Evolutionary conservation across 2,113 vertebrate species (phyloP).

Genomic region (Gobiocypris rarus): DNA sequence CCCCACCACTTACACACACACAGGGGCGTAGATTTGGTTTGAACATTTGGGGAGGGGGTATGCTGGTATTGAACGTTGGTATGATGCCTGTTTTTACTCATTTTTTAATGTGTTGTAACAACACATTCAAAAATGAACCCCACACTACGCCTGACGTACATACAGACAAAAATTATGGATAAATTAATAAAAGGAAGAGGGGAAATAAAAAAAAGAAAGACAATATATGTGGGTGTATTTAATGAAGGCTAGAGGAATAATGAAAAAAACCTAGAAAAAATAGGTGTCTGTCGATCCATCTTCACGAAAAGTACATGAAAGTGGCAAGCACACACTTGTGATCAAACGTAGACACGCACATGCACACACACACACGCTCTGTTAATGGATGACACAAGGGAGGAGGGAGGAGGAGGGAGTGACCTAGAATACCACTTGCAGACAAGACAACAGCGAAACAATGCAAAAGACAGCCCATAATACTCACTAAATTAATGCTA

Average conservation of each 20-base stretch:
- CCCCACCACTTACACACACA: conserved; percentile 28
- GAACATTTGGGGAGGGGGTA: no score
- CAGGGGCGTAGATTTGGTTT: no score
- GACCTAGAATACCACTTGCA: conserved; percentile 62
- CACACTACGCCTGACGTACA: no score
- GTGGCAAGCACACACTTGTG: conserved; percentile 44
- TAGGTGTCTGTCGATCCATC: conserved; percentile 27
- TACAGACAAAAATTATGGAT: not conserved
- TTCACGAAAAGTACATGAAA: conserved; percentile 5
- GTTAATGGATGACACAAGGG: conserved; percentile 61
- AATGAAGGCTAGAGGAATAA: conserved; percentile 53
- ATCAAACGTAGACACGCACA: conserved; percentile 42
- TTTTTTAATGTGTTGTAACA: no score
- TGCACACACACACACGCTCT: conserved; percentile 16
- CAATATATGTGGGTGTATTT: conserved; percentile 34
- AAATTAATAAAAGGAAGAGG: conserved; percentile 45
- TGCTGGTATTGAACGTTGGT: no score
- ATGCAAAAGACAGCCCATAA: conserved; percentile 42
- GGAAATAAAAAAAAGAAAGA: conserved; percentile 34
- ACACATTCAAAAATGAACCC: no score
- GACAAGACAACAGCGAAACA: conserved; percentile 56
- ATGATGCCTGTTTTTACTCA: no score
- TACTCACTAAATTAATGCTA: conserved; percentile 6
- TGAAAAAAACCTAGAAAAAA: conserved; percentile 41
- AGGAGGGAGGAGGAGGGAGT: conserved; percentile 43